These are phyloP conservation scores for Notodonta dromedarius DNA, from an alignment of 2,888 invertebrate species.

Conservation along the genomic window DNA sequence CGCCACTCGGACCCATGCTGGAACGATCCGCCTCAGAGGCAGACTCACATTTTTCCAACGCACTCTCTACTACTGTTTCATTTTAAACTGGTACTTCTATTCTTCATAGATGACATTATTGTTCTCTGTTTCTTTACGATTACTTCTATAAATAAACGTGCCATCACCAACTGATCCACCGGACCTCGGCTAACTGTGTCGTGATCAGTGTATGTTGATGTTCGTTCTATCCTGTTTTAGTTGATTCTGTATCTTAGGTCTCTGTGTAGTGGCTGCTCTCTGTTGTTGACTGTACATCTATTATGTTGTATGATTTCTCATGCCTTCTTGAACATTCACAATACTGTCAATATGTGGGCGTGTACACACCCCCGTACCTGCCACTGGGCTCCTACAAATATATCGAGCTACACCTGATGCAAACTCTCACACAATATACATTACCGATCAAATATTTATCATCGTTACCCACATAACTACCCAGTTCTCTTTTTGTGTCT, in stretches of 20 bases:
- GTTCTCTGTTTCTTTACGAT: slow-evolving; percentile 48
- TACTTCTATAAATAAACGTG: slow-evolving; percentile 52
- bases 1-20: slow-evolving; percentile 56
- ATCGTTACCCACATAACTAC: slow-evolving; percentile 34
- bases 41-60: slow-evolving; percentile 62
- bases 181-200: slow-evolving; percentile 39
- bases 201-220: slow-evolving; percentile 68
- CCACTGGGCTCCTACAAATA: slow-evolving; percentile 80
- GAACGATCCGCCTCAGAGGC: slow-evolving; percentile 57
- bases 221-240: slow-evolving; percentile 75
- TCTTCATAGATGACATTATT: slow-evolving; percentile 51
- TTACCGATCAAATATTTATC: slow-evolving; percentile 51
- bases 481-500: too few species aligned
- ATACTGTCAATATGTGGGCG: slow-evolving; percentile 80
- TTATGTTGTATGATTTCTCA: slow-evolving; percentile 82
- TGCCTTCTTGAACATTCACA: slow-evolving; percentile 84
- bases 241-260: slow-evolving; percentile 76
- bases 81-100: slow-evolving; percentile 57
- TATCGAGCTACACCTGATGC: slow-evolving; percentile 80
- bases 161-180: slow-evolving; percentile 58
- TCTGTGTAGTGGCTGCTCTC: slow-evolving; percentile 85
- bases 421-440: slow-evolving; percentile 81
- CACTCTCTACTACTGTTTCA: slow-evolving; percentile 65
- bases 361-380: slow-evolving; percentile 77
- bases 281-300: slow-evolving; percentile 83